Conservation (phyloP, 2,113 vertebrate species). For the Alces alces region DNA sequence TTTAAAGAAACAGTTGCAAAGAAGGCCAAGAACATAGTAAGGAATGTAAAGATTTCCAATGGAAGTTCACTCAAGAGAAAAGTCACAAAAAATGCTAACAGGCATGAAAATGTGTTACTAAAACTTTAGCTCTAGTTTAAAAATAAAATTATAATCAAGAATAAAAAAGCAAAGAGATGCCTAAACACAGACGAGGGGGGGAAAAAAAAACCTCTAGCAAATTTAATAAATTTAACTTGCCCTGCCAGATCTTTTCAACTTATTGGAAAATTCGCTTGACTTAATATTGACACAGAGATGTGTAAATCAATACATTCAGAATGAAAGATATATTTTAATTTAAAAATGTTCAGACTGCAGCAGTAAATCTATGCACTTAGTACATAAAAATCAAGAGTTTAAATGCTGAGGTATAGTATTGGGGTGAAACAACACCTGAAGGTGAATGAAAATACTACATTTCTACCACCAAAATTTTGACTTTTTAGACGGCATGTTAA, state of each 20-base stretch:
- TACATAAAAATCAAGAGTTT: slow-evolving; percentile 81
- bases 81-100: neutral
- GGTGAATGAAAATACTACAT: neutral
- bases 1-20: neutral
- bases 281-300: slow-evolving; percentile 97
- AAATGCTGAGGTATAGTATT: slow-evolving; percentile 69
- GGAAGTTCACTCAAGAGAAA: neutral
- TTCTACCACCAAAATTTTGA: neutral
- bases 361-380: slow-evolving; percentile 95
- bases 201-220: slow-evolving; percentile 76
- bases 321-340: slow-evolving; percentile 99
- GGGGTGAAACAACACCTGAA: slow-evolving; percentile 58
- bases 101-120: neutral
- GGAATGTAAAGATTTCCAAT: neutral
- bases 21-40: neutral
- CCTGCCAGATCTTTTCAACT: slow-evolving; percentile 92
- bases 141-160: slow-evolving; percentile 57
- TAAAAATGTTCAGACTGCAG: slow-evolving; percentile 94
- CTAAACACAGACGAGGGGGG: slow-evolving; percentile 61
- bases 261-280: slow-evolving; percentile 95
- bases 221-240: slow-evolving; percentile 85
- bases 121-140: slow-evolving; percentile 36
- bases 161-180: slow-evolving; percentile 64
- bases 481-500: neutral
- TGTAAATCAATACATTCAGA: slow-evolving; percentile 97